Evolutionary conservation across 2,888 invertebrate species (phyloP).

Genomic region (Drosophila kambysellisi): DNA sequence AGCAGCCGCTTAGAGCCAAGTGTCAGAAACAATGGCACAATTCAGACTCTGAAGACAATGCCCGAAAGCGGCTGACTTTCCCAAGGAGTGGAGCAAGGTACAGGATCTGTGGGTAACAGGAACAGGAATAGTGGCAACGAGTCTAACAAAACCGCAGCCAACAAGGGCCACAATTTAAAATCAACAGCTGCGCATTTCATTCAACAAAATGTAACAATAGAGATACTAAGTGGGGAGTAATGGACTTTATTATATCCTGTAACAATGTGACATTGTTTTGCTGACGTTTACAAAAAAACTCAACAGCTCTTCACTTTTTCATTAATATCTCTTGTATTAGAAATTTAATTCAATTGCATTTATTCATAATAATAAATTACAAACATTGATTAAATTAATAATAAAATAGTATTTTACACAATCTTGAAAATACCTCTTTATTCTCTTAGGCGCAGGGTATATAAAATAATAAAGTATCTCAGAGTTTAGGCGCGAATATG

Average conservation of each 20-base stretch:
- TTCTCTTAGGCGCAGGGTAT: constrained; percentile 10
- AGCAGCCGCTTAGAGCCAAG: constrained; percentile 75
- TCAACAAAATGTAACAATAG: constrained; percentile 41
- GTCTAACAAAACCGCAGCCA: constrained; percentile 50
- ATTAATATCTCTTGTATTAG: neutral
- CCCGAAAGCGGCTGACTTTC: constrained; percentile 27
- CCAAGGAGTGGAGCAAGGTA: constrained; percentile 13
- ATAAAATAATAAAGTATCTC: constrained; percentile 1
- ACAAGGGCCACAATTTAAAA: constrained; percentile 69
- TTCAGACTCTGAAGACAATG: constrained; percentile 53
- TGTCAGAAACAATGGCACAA: constrained; percentile 70
- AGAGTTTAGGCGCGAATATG: constrained; percentile 29
- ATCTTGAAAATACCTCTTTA: neutral
- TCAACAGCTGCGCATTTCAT: constrained; percentile 74
- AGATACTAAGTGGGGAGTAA: neutral
- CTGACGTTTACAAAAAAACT: neutral
- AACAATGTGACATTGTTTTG: neutral
- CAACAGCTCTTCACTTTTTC: neutral
- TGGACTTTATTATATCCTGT: constrained; percentile 6
- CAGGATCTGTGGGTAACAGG: constrained; percentile 36
- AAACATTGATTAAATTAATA: too few species aligned
- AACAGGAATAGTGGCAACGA: constrained; percentile 43
- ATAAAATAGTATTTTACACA: neutral
- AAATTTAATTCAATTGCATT: too few species aligned
- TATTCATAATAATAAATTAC: too few species aligned